Base-by-base conservation (phyloP, 1,140 invertebrate species). In the Drosophila navojoa region DNA sequence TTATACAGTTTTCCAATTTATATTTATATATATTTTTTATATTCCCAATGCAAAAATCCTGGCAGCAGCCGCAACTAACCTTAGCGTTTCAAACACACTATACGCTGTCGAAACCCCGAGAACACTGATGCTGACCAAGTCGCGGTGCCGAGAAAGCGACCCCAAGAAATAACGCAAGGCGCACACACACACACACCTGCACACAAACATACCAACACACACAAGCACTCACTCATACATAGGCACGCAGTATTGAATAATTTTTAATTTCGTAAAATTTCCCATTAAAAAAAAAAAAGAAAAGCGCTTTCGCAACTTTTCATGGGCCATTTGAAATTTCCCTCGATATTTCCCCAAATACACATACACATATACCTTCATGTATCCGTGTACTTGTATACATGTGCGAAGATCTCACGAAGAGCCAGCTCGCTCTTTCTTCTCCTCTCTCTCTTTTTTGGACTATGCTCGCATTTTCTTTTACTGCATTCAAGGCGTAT, bases 1-100 rank as follows among this genome's bases (percentile, higher is more conserved):
- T 54, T 25, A 50, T 53, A 25, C 4, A 40, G 47, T 50, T 35
- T 66, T 66, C 53, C 11, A 5, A 15, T 42, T 35, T 10, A 55
- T 40, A 59, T 58, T 42, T 52, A 50, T 35, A 10, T 54, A 32
- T 66, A 47, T 25, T 15, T 5, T 16, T 32, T 22, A 47, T 57
- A 63, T 71, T 71, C 40, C 35, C 54, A 60, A 19, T 66, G 60
- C 15, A 54, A 60, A 81, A 87, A 87, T 87, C 84, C 84, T 87
- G 84, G 76, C 53, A 63, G 71, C 70, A 73, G 60, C 79, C 77
- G 90, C 58, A 77, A 92, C 91, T 79, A 91, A 92, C 91, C 91
- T 92, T 92, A 92, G 91, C 91, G 91, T 92, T 92, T 89, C 90
- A 92, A 92, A 90, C 90, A 92, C 91, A 92, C 91, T 91, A 92